Conservation (phyloP, 2,113 vertebrate genomes). For the Promerops cafer region DNA sequence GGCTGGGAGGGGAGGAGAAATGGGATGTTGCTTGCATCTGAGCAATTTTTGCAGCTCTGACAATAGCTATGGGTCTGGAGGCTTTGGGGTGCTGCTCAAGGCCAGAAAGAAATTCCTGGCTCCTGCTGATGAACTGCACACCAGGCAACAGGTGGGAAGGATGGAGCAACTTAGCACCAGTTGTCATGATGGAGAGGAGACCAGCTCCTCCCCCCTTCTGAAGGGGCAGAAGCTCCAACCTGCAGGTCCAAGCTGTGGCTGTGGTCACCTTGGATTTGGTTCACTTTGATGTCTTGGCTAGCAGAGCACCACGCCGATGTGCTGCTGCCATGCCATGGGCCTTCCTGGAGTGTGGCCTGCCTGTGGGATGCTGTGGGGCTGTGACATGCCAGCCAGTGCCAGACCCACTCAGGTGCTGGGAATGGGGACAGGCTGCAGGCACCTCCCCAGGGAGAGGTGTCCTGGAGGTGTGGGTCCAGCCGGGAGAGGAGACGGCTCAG, state of each 20-base stretch:
- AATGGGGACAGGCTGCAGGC: background rate
- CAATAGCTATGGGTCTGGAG: background rate
- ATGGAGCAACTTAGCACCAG: background rate
- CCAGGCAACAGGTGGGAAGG: background rate
- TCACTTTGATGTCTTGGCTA: background rate
- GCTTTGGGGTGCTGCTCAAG: background rate
- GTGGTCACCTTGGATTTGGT: background rate
- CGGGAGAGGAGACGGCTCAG: background rate
- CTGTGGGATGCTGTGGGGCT: background rate
- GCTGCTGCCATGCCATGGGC: background rate
- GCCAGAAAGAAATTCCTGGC: background rate
- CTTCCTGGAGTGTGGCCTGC: background rate
- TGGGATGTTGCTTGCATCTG: background rate
- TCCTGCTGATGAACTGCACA: background rate
- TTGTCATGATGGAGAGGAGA: background rate
- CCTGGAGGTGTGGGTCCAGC: background rate
- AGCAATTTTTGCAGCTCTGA: background rate
- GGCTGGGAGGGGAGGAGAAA: background rate
- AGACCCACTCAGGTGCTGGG: background rate
- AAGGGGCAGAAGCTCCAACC: background rate
- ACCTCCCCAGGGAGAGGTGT: background rate
- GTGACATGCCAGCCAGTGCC: background rate
- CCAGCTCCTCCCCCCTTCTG: background rate
- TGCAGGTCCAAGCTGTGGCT: background rate
- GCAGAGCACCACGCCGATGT: fast-evolving